phyloP scores from a whole-genome alignment of 2,888 invertebrate genomes.

The Lycia hirtaria region DNA sequence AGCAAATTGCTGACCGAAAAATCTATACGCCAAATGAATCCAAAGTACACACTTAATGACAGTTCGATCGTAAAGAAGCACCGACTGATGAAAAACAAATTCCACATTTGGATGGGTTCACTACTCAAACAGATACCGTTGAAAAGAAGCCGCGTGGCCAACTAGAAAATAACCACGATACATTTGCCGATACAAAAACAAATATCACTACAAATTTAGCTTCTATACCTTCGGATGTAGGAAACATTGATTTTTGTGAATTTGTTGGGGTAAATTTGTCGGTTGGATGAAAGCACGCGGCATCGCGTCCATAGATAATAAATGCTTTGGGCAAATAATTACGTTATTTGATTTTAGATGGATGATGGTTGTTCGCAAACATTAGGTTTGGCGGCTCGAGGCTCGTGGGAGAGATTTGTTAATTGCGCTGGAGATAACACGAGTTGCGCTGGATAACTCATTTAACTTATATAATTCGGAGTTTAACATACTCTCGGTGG shows the following conservation, averaged over 20 bases:
- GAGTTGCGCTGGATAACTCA: not conserved
- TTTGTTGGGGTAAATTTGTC: slow-evolving; percentile 14
- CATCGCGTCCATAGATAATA: slow-evolving; percentile 76
- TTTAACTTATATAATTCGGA: not conserved
- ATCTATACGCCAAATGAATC: slow-evolving; percentile 76
- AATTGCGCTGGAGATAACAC: slow-evolving; percentile 1
- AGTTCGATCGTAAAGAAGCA: slow-evolving; percentile 72
- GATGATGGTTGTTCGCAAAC: slow-evolving; percentile 80
- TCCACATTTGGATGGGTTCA: slow-evolving; percentile 71
- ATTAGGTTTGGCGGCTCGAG: slow-evolving; percentile 48
- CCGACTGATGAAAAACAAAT: slow-evolving; percentile 82
- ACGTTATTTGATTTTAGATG: slow-evolving; percentile 82
- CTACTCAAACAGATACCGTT: slow-evolving; percentile 82
- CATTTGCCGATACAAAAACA: slow-evolving; percentile 19
- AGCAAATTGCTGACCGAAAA: slow-evolving; percentile 61
- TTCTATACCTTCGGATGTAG: slow-evolving; percentile 24
- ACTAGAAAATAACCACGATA: slow-evolving; percentile 49
- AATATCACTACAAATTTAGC: slow-evolving; percentile 26
- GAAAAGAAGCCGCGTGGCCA: slow-evolving; percentile 78
- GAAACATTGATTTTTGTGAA: slow-evolving; percentile 5
- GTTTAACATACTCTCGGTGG: no score
- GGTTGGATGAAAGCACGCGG: slow-evolving; percentile 61
- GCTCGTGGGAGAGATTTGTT: slow-evolving; percentile 68
- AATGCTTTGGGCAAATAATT: slow-evolving; percentile 84
- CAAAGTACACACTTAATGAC: slow-evolving; percentile 73